Evolutionary conservation across 2,113 vertebrate genomes (phyloP).

Genomic region (Neodontobutis hainanensis): DNA sequence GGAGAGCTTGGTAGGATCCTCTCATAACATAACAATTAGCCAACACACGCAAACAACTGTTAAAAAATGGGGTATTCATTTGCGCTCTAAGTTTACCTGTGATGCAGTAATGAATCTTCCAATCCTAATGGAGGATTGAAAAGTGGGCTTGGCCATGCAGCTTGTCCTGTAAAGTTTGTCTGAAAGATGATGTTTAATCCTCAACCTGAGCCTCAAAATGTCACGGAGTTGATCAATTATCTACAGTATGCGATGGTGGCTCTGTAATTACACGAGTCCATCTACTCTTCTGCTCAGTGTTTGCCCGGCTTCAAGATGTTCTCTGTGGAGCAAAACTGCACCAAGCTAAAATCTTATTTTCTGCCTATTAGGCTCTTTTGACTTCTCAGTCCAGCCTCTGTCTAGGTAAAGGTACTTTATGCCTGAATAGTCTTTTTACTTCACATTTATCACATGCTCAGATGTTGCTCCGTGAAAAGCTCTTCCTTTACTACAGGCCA

Average conservation of each 20-base stretch:
- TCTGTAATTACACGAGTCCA: conserved; percentile 10
- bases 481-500: neutral
- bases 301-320: conserved; percentile 19
- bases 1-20: too few species aligned
- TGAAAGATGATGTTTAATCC: conserved; percentile 50
- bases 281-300: conserved; percentile 9
- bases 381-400: conserved; percentile 32
- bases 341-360: conserved; percentile 96
- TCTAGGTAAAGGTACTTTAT: conserved; percentile 82
- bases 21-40: neutral
- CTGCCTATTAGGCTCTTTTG: conserved; percentile 88
- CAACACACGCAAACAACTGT: neutral
- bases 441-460: conserved; percentile 89
- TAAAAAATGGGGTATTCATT: neutral
- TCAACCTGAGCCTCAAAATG: conserved; percentile 50
- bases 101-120: conserved; percentile 4
- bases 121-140: conserved; percentile 22
- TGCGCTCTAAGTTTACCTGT: neutral
- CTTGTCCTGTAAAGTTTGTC: conserved; percentile 58
- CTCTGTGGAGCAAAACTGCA: conserved; percentile 77
- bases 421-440: conserved; percentile 94
- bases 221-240: conserved; percentile 61
- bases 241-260: conserved; percentile 20
- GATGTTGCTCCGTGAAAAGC: conserved; percentile 77
- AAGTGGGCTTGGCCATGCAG: conserved; percentile 28